Conservation (phyloP, 2,797 vertebrate species). For the Sphenodon punctatus region DNA sequence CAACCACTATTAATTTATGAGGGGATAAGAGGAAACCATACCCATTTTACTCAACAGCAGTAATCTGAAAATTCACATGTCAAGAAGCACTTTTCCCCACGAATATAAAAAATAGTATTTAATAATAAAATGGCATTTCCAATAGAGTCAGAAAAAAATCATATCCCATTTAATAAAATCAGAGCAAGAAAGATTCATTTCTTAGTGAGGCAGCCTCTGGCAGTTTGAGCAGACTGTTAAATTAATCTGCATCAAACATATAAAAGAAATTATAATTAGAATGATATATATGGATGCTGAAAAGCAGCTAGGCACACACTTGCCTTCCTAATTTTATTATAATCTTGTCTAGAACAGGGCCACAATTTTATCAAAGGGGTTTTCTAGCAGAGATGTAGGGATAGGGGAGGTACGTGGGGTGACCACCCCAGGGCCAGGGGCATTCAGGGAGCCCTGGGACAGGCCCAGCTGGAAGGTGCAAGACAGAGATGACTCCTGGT, state of each 20-base stretch:
- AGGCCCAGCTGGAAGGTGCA: too few relatives aligned
- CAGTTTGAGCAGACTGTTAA: slow-evolving; percentile 59
- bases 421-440: too few relatives aligned
- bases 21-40: slow-evolving; percentile 42
- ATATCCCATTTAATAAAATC: slow-evolving; percentile 50
- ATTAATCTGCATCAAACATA: slow-evolving; percentile 27
- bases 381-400: too few relatives aligned
- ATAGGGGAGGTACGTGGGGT: too few relatives aligned
- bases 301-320: slow-evolving; percentile 5
- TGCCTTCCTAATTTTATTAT: background rate
- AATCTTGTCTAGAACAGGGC: slow-evolving; percentile 13
- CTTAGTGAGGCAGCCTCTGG: slow-evolving; percentile 44
- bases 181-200: slow-evolving; percentile 40
- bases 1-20: slow-evolving; percentile 59
- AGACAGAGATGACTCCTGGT: too few relatives aligned
- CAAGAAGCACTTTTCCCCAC: slow-evolving; percentile 30
- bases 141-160: slow-evolving; percentile 1
- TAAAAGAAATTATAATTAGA: slow-evolving; percentile 61
- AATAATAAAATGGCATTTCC: slow-evolving; percentile 62
- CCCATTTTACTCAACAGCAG: slow-evolving; percentile 40
- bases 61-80: slow-evolving; percentile 19
- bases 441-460: too few relatives aligned
- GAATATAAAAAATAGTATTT: slow-evolving; percentile 28
- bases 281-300: slow-evolving; percentile 36
- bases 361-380: background rate